Evolutionary conservation across 2,888 invertebrate genomes (phyloP), one percentile per base, ranked within the genome.

Genomic region (Chesias legatella): DNA sequence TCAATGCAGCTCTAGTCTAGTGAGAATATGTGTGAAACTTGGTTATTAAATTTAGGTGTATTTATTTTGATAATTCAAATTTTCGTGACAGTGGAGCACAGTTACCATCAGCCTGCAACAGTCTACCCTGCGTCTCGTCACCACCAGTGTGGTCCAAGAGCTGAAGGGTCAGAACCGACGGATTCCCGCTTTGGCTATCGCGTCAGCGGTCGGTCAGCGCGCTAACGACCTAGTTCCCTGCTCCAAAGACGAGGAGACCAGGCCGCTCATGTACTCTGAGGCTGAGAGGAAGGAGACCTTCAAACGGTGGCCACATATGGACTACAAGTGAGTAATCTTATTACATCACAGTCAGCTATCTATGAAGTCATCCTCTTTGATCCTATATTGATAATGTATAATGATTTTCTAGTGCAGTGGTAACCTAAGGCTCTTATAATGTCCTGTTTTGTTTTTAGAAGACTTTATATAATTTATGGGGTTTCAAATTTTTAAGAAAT

Each of bases 251-350:
- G 83, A 85, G 51, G 86, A 86, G 53, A 70, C 79, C 6, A 63
- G 86, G 54, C 81, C 84, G 1, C 82, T 92, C 43, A 98, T 98
- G 98, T 96, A 95, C 74, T 96, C 96, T 52, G 98, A 98, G 81
- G 95, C 95, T 0, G 95, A 96, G 48, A 90, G 98, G 28, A 91
- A 95, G 58, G 94, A 96, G 70, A 97, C 98, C 0, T 98, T 98
- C 80, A 93, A 93, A 53, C 92, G 95, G 67, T 98, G 98, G 98
- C 98, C 98, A 1, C 98, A 98, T 70, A 97, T 96, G 95, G 96
- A 97, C 78, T 98, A 97, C 84, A 97, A 97, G 95, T 96, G 71
- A 86, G 89, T 82, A 13, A 3, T 10, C 27, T n/a, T 31, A 4
- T n/a, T 4, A 4, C 23, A 23, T 8, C 7, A 8, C 23, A 4